Percentiles rank a stretch among this genome's conserved stretches.
Evolutionary conservation across 2,113 vertebrate genomes (phyloP).

Genomic region (Chauna torquata): DNA sequence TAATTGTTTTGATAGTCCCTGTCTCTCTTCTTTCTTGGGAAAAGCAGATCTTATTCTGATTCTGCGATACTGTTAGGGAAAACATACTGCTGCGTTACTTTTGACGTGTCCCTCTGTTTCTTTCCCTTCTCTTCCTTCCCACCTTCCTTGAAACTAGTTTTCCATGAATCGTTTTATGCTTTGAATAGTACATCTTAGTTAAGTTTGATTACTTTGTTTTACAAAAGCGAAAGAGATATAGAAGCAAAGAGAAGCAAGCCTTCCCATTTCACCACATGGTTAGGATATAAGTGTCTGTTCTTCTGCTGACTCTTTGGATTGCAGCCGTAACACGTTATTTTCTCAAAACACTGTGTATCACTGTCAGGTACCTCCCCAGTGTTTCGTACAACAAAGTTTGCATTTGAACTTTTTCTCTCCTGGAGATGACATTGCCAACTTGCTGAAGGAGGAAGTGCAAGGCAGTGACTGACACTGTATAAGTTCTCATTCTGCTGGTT

Average conservation of each 20-base stretch:
- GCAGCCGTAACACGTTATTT: background rate
- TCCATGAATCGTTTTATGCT: background rate
- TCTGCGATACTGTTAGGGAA: background rate
- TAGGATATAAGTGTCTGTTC: background rate
- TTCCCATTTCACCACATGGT: background rate
- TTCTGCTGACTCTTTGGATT: background rate
- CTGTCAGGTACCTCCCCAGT: background rate
- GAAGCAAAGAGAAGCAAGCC: background rate
- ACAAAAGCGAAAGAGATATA: background rate
- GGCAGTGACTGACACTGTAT: background rate
- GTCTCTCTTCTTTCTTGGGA: conserved; percentile 9
- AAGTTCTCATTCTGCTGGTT: background rate
- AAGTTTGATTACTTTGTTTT: background rate
- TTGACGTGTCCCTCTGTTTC: background rate
- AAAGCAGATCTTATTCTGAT: background rate
- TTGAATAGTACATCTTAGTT: background rate
- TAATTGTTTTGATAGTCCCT: background rate
- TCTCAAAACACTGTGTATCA: background rate
- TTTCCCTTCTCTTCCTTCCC: background rate
- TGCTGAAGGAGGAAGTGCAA: background rate
- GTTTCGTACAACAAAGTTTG: background rate
- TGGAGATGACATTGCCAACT: background rate
- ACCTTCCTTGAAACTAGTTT: background rate
- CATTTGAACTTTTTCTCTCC: conserved; percentile 13
- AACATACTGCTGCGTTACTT: background rate